Evolutionary conservation across 30 jellyfish, hydroid and myxozoan species (phyloP).

Genomic region (Mastigias papua): DNA sequence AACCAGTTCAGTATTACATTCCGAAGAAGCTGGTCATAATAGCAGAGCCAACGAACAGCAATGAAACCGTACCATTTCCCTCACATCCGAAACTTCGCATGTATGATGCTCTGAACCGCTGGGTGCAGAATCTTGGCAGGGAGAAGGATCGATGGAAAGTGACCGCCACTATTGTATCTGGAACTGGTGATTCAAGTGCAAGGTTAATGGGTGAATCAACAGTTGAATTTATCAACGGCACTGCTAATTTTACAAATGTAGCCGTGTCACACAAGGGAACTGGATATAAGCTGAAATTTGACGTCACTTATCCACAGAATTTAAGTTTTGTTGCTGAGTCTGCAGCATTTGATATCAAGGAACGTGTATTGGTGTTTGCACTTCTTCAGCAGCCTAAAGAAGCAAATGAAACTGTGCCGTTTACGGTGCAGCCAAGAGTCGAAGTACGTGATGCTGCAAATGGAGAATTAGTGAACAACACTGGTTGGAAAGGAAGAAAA

Average conservation of each 20-base stretch:
- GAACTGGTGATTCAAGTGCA: slow-evolving; percentile 81
- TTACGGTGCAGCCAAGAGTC: slow-evolving; percentile 77
- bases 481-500: slow-evolving; percentile 88
- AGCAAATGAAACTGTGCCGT: slow-evolving; percentile 79
- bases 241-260: slow-evolving; percentile 86
- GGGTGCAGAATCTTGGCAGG: slow-evolving; percentile 86
- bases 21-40: slow-evolving; percentile 70
- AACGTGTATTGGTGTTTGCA: slow-evolving; percentile 62
- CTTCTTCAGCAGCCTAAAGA: slow-evolving; percentile 46
- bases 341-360: slow-evolving; percentile 75
- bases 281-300: slow-evolving; percentile 79
- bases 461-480: slow-evolving; percentile 69
- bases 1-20: slow-evolving; percentile 62
- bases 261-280: slow-evolving; percentile 88
- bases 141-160: slow-evolving; percentile 81
- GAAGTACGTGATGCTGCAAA: slow-evolving; percentile 76
- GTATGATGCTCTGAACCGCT: slow-evolving; percentile 73
- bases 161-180: slow-evolving; percentile 75
- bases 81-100: slow-evolving; percentile 79
- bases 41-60: slow-evolving; percentile 71
- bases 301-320: slow-evolving; percentile 78
- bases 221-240: slow-evolving; percentile 88
- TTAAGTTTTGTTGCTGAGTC: slow-evolving; percentile 62
- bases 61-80: slow-evolving; percentile 87
- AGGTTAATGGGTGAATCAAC: slow-evolving; percentile 77